phyloP scores from a whole-genome alignment of 2,797 vertebrate genomes.

The Chaenodraco wilsoni region DNA sequence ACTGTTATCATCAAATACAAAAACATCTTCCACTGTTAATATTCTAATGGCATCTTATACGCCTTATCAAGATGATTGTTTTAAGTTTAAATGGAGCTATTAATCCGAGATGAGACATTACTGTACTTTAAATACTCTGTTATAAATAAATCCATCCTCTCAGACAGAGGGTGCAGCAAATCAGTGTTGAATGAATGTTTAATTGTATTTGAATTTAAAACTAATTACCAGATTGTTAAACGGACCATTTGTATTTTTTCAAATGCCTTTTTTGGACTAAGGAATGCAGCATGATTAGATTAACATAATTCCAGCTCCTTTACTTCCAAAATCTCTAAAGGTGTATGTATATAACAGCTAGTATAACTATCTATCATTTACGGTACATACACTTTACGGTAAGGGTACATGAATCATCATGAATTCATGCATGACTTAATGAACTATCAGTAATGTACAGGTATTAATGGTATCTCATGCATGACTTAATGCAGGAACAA shows the following conservation, averaged over 20 bases:
- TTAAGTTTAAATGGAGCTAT: constrained; percentile 25
- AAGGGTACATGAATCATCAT: too few relatives aligned
- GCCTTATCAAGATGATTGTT: constrained; percentile 6
- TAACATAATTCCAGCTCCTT: background rate
- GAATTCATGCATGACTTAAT: too few relatives aligned
- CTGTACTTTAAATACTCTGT: constrained; percentile 6
- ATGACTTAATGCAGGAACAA: too few relatives aligned
- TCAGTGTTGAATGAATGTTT: constrained; percentile 7
- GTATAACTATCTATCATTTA: background rate
- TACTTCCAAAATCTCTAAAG: background rate
- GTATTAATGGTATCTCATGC: too few relatives aligned
- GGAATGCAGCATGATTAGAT: background rate
- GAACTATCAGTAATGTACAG: too few relatives aligned
- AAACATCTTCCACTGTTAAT: constrained; percentile 7
- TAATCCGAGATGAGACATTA: constrained; percentile 4
- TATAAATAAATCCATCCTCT: constrained; percentile 21
- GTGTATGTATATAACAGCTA: background rate
- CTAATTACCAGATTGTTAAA: constrained; percentile 15
- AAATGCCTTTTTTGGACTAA: background rate
- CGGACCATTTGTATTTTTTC: background rate
- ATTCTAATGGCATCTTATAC: background rate
- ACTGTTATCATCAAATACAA: background rate
- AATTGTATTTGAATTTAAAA: constrained; percentile 24
- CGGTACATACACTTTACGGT: too few relatives aligned
- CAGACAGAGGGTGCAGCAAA: background rate